Percentiles rank a stretch among this genome's conserved stretches.
phyloP scores from a whole-genome alignment of 2,797 vertebrate genomes.

The Sitta carolinensis region DNA sequence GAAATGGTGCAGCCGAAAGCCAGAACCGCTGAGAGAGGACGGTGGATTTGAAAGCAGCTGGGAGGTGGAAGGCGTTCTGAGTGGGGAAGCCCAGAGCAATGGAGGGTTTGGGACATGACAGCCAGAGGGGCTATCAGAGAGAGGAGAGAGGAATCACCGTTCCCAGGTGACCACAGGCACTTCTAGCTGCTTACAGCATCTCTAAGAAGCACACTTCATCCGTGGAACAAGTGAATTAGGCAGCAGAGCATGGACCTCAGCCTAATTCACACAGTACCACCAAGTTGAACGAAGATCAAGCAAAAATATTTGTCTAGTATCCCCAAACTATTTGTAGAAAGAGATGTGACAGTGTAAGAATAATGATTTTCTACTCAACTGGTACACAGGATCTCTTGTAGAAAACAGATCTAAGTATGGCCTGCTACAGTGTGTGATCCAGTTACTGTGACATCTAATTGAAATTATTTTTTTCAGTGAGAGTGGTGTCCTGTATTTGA shows the following conservation, averaged over 20 bases:
- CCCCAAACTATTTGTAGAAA: not conserved
- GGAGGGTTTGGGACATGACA: not conserved
- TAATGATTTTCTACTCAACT: not conserved
- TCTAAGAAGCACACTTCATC: not conserved
- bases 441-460: not conserved
- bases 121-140: not conserved
- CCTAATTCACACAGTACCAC: not conserved
- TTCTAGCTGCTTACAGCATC: not conserved
- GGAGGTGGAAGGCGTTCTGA: not conserved
- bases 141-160: not conserved
- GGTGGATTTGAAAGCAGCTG: not conserved
- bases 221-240: not conserved
- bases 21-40: not conserved
- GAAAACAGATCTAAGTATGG: not conserved
- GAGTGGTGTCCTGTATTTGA: not conserved
- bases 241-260: not conserved
- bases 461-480: not conserved
- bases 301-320: not conserved
- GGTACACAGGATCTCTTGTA: not conserved
- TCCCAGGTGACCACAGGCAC: not conserved
- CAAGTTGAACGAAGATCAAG: not conserved
- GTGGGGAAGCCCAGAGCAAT: accelerated
- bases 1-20: not conserved
- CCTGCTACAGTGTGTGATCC: not conserved
- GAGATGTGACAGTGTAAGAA: not conserved